A percentile compares a stretch with the other conserved stretches of the same genome.
Evolutionary conservation across 2,888 invertebrate species (phyloP).

Genomic region (Piscicola geometra): DNA sequence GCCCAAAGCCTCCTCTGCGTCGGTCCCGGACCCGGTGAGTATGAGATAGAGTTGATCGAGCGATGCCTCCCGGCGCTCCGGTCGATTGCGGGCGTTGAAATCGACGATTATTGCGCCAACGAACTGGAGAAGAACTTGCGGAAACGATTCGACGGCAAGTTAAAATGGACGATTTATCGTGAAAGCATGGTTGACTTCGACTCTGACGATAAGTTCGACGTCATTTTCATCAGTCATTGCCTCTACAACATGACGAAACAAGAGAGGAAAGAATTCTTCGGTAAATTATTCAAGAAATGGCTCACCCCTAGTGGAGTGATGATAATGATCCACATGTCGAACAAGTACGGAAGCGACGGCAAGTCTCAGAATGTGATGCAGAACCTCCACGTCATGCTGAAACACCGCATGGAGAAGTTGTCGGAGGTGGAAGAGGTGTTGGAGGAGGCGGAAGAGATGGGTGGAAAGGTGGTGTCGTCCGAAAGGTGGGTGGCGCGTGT

Average conservation of each 20-base stretch:
- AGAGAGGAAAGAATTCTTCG: background rate
- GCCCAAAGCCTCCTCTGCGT: background rate
- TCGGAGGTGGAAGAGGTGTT: constrained; percentile 8
- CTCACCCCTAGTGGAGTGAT: background rate
- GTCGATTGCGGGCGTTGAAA: background rate
- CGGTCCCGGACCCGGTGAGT: constrained; percentile 2
- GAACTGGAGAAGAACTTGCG: background rate
- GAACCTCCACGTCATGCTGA: background rate
- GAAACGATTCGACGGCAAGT: background rate
- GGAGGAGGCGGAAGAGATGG: constrained; percentile 3
- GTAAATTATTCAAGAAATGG: background rate
- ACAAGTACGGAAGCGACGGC: background rate
- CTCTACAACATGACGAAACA: background rate
- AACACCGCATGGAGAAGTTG: background rate
- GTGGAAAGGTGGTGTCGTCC: background rate
- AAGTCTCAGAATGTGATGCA: background rate
- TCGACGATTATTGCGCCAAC: background rate
- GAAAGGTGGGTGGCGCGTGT: no score
- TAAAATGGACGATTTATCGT: background rate
- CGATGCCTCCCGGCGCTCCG: background rate
- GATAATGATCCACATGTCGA: background rate
- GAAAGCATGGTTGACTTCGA: background rate
- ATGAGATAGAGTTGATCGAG: background rate
- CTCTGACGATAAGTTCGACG: background rate
- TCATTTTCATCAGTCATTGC: background rate